Evolutionary conservation across 2,888 invertebrate species (phyloP).

Genomic region (Drepana falcataria): DNA sequence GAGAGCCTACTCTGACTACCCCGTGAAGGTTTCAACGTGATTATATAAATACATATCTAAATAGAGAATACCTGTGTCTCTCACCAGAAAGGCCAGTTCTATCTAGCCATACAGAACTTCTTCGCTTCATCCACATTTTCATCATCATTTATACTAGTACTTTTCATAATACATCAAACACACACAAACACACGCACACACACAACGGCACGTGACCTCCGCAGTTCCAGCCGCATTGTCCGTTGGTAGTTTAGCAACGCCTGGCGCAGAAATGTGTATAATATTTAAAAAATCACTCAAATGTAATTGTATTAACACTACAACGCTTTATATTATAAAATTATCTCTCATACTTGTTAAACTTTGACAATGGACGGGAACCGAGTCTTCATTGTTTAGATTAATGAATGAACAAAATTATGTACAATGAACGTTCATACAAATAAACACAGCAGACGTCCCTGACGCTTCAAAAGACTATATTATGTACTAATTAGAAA

Average conservation of each 20-base stretch:
- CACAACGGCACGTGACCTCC: constrained; percentile 34
- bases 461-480: neutral
- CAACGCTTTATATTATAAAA: constrained; percentile 61
- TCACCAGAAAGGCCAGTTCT: too few species aligned
- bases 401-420: constrained; percentile 54
- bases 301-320: constrained; percentile 65
- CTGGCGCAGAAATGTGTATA: constrained; percentile 6
- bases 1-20: too few species aligned
- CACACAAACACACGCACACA: too few species aligned
- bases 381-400: constrained; percentile 61
- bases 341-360: constrained; percentile 58
- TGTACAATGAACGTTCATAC: constrained; percentile 48
- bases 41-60: too few species aligned
- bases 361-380: constrained; percentile 71
- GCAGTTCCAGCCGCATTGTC: constrained; percentile 42
- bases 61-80: too few species aligned
- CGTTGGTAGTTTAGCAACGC: constrained; percentile 36
- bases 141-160: too few species aligned
- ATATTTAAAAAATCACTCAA: constrained; percentile 63
- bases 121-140: too few species aligned
- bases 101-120: too few species aligned
- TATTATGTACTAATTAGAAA: neutral
- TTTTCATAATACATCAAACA: too few species aligned
- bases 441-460: constrained; percentile 13
- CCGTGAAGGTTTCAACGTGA: too few species aligned